Percentiles rank a stretch among this genome's conserved stretches.
Conservation (phyloP, 2,888 invertebrate species). For the Agrotis clavis region DNA sequence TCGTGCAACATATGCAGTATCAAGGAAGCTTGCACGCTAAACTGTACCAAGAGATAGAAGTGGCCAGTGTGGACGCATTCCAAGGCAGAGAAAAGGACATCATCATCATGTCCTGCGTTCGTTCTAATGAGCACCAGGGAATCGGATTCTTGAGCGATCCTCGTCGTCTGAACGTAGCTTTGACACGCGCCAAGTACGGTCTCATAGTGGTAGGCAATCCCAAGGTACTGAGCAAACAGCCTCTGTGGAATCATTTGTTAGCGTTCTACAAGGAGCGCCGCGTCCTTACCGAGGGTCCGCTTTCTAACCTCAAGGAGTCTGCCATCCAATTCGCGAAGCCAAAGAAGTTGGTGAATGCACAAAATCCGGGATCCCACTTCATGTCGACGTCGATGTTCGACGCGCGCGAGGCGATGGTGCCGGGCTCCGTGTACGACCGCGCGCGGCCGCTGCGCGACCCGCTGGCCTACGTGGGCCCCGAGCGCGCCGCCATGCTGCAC, state of each 20-base stretch:
- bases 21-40: slow-evolving; percentile 99
- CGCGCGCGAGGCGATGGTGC: slow-evolving; percentile 98
- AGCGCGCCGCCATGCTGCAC: slow-evolving; percentile 94
- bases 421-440: slow-evolving; percentile 98
- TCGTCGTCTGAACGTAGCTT: slow-evolving; percentile 98
- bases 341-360: slow-evolving; percentile 97
- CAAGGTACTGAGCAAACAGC: slow-evolving; percentile 99
- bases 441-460: slow-evolving; percentile 96
- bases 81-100: slow-evolving; percentile 99
- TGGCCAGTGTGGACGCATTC: slow-evolving; percentile 99
- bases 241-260: slow-evolving; percentile 99
- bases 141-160: slow-evolving; percentile 99
- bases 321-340: slow-evolving; percentile 99
- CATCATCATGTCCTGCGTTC: slow-evolving; percentile 99
- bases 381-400: slow-evolving; percentile 99
- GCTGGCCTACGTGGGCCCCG: slow-evolving; percentile 97
- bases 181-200: slow-evolving; percentile 99
- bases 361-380: slow-evolving; percentile 99
- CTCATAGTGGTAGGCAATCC: slow-evolving; percentile 99
- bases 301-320: slow-evolving; percentile 99
- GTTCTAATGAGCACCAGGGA: slow-evolving; percentile 99
- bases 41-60: slow-evolving; percentile 99
- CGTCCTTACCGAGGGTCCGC: slow-evolving; percentile 98
- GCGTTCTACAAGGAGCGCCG: slow-evolving; percentile 99
- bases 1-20: slow-evolving; percentile 99